Evolutionary conservation across 2,113 vertebrate genomes (phyloP), one percentile per base, ranked within the genome.

Genomic region (Cryptomyrus ogoouensis): DNA sequence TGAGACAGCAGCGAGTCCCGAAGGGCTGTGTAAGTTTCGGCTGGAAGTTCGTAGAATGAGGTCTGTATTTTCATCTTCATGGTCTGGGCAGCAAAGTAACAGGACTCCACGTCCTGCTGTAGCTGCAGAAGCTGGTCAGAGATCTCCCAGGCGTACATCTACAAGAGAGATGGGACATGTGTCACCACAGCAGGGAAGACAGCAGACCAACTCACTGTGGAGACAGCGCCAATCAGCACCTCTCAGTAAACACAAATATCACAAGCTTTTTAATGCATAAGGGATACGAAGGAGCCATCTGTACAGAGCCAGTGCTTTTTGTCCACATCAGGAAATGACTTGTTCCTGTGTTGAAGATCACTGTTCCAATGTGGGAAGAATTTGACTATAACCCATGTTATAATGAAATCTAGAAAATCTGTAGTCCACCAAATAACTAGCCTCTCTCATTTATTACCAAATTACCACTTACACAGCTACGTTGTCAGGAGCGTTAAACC

Each of bases 31-130:
- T 99, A 98, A 39, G 98, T 98, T 88, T 99, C 98, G 0, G 97
- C 96, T 2, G 98, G 98, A 91, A 99, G 98, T 46, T 99, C 98
- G 12, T 96, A 99, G 95, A 99, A 99, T 1, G 98, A 98, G 0
- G 97, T 99, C 58, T 99, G 98, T 92, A 99, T 99, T 95, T 99
- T 99, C 98, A 99, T 97, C 95, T 99, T 99, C 98, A 99, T 99
- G 6, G 98, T 99, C 94, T 99, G 98, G 0, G 98, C 98, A 0
- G 98, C 98, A 0, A 99, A 99, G 93, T 99, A 99, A 92, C 98
- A 99, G 0, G 98, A 99, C 89, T 99, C 98, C 91, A 99, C 98
- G 88, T 99, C 98, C 95, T 99, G 98, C 17, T 96, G 97, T 92
- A 99, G 96, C 96, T 99, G 98, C 91, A 99, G 96, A 92, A 99